Percentiles rank a stretch among this genome's conserved stretches.
Conservation (phyloP, 2,113 vertebrate species). For the Meleagris gallopavo region DNA sequence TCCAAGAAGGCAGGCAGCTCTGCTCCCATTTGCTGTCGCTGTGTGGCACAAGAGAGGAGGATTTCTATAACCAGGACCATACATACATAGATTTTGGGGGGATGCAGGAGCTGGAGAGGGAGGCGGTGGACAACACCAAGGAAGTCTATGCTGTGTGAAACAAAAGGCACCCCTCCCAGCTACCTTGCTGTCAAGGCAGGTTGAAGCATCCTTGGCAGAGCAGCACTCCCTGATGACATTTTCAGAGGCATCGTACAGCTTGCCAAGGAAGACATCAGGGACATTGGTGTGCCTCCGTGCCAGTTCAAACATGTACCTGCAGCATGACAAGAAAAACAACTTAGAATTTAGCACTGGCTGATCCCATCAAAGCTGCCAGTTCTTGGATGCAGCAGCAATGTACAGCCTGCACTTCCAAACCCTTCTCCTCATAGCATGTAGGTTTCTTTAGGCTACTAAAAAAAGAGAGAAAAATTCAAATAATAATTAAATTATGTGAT, state of each 20-base stretch:
- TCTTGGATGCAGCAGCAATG: background rate
- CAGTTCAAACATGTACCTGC: slow-evolving; percentile 74
- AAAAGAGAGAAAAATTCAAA: background rate
- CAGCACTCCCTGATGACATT: slow-evolving; percentile 59
- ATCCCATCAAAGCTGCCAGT: background rate
- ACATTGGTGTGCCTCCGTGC: slow-evolving; percentile 47
- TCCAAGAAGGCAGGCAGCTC: slow-evolving; percentile 56
- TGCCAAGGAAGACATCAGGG: slow-evolving; percentile 71
- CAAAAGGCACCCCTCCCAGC: rapidly evolving
- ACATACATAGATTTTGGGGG: background rate
- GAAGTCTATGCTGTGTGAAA: background rate
- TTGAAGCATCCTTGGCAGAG: background rate
- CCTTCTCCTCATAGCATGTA: background rate
- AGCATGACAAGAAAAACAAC: background rate
- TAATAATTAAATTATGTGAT: rapidly evolving
- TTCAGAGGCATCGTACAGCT: background rate
- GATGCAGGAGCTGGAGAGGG: rapidly evolving
- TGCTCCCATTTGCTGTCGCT: slow-evolving; percentile 36
- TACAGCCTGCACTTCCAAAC: background rate
- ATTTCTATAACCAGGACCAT: background rate
- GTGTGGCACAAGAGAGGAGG: background rate
- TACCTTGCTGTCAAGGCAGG: slow-evolving; percentile 73
- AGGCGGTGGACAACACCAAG: too few species aligned
- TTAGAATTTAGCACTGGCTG: background rate
- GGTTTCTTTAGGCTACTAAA: background rate